Evolutionary conservation across 1,140 invertebrate species (phyloP).

Genomic region (Papilio helenus): DNA sequence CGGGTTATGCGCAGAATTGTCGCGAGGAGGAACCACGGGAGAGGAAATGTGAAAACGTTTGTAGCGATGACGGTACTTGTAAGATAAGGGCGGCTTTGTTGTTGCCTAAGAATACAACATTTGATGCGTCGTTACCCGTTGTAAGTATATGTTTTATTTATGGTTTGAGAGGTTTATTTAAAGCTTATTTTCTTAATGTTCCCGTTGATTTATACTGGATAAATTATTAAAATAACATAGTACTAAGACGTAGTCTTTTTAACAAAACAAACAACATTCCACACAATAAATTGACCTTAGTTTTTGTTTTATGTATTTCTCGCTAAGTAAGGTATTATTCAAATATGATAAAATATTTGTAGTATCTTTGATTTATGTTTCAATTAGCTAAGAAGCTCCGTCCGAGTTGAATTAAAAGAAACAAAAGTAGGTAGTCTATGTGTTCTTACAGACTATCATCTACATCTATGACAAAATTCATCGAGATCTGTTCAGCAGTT

Average conservation of each 20-base stretch:
- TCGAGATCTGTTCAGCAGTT: too few relatives aligned
- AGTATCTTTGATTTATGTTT: not conserved
- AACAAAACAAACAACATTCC: not conserved
- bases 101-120: conserved; percentile 81
- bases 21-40: conserved; percentile 73
- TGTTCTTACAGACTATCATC: too few relatives aligned
- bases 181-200: not conserved
- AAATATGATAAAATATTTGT: not conserved
- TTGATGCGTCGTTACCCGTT: conserved; percentile 79
- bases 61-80: conserved; percentile 73
- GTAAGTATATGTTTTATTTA: conserved; percentile 58
- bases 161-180: not conserved
- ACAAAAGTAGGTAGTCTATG: too few relatives aligned
- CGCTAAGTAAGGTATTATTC: not conserved
- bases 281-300: not conserved
- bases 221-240: not conserved
- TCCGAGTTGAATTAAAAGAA: too few relatives aligned
- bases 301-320: not conserved
- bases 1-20: conserved; percentile 60
- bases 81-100: conserved; percentile 83
- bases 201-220: not conserved
- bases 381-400: too few relatives aligned
- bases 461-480: too few relatives aligned
- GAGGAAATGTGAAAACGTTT: conserved; percentile 81
- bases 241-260: not conserved